Conservation (phyloP, 2,113 vertebrate species). For the Hyla sarda region DNA sequence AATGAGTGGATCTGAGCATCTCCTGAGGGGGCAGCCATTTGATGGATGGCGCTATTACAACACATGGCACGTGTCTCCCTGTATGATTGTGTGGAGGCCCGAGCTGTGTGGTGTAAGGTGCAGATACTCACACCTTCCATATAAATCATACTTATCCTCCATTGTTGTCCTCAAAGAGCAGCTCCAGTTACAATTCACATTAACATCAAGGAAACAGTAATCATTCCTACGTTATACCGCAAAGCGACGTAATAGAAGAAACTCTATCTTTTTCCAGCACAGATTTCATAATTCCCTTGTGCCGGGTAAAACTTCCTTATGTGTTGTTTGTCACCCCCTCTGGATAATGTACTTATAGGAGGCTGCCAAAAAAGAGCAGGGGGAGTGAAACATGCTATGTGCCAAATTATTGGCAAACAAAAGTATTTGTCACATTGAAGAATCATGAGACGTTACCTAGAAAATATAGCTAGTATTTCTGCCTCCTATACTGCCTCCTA, state of each 20-base stretch:
- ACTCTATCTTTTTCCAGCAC: not conserved
- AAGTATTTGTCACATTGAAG: not conserved
- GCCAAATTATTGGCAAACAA: too few relatives aligned
- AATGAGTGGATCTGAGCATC: not conserved
- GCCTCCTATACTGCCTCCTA: not conserved
- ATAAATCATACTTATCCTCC: not conserved
- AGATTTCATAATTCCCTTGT: too few relatives aligned
- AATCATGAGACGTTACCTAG: too few relatives aligned
- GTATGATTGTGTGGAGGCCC: constrained; percentile 18
- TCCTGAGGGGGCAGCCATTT: constrained; percentile 30
- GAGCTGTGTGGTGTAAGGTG: not conserved
- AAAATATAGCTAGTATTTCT: not conserved
- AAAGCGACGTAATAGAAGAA: not conserved
- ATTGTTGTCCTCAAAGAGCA: not conserved
- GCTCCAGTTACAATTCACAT: not conserved
- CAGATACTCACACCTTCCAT: not conserved
- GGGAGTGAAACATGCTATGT: too few relatives aligned
- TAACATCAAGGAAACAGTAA: not conserved
- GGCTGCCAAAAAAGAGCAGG: too few relatives aligned
- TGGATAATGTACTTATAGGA: too few relatives aligned
- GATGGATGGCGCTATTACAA: constrained; percentile 45
- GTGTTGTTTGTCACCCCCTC: too few relatives aligned
- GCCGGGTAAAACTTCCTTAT: too few relatives aligned
- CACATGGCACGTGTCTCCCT: constrained; percentile 35
- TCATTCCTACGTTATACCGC: not conserved